phyloP scores from a whole-genome alignment of 2,797 vertebrate species.

The Tenualosa ilisha region DNA sequence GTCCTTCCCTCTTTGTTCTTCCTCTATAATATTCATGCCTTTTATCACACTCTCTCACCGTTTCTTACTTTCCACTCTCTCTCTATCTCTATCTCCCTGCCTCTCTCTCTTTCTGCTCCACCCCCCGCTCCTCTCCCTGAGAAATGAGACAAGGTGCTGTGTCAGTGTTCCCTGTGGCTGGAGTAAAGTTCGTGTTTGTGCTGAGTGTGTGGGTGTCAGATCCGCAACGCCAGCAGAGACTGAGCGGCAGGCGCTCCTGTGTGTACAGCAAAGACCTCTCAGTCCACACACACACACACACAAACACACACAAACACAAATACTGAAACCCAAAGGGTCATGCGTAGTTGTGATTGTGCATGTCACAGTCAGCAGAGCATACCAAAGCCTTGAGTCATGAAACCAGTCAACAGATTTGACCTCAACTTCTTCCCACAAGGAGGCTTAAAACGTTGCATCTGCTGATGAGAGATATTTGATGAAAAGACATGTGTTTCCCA shows the following conservation, averaged over 20 bases:
- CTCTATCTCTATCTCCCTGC: neutral
- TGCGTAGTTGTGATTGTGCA: neutral
- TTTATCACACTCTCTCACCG: neutral
- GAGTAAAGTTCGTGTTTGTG: slow-evolving; percentile 64
- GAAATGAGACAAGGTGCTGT: slow-evolving; percentile 58
- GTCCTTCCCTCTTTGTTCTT: neutral
- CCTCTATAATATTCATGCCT: neutral
- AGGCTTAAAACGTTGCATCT: neutral
- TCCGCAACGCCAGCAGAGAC: slow-evolving; percentile 12
- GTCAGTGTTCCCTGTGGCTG: slow-evolving; percentile 35
- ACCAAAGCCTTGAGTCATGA: slow-evolving; percentile 5
- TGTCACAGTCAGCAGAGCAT: slow-evolving; percentile 6
- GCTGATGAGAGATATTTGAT: neutral
- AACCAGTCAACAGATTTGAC: neutral
- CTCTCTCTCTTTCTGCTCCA: neutral
- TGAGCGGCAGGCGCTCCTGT: slow-evolving; percentile 14
- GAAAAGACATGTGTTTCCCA: neutral
- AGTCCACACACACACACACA: slow-evolving; percentile 19
- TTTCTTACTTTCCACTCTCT: neutral
- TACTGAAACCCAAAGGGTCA: neutral
- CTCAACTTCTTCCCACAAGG: neutral
- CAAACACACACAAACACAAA: neutral
- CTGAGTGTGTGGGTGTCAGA: slow-evolving; percentile 44
- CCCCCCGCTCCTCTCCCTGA: slow-evolving; percentile 40
- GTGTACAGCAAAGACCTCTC: neutral